Evolutionary conservation across 2,888 invertebrate species (phyloP).

Genomic region (Synergus itoensis): DNA sequence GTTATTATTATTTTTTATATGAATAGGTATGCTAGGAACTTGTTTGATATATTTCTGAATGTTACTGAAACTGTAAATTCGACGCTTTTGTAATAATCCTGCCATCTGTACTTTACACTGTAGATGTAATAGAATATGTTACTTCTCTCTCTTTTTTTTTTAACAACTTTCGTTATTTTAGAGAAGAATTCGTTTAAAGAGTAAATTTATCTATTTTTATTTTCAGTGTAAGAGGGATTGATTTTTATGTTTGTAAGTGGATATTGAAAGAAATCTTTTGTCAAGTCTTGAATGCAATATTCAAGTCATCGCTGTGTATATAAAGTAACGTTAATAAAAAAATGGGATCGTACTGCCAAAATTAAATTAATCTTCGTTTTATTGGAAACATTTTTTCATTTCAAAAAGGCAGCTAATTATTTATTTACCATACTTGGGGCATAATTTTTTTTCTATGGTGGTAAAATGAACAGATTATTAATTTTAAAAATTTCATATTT

Average conservation of each 20-base stretch:
- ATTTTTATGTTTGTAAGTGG: conserved; percentile 33
- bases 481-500: too few species aligned
- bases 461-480: too few species aligned
- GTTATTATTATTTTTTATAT: conserved; percentile 26
- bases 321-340: conserved; percentile 34
- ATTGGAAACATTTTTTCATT: neutral
- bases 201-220: conserved; percentile 25
- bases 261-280: conserved; percentile 3
- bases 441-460: too few species aligned
- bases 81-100: conserved; percentile 4
- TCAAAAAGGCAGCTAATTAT: neutral
- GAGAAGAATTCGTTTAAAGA: neutral
- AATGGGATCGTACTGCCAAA: neutral
- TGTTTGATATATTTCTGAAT: conserved; percentile 5
- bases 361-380: neutral
- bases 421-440: neutral
- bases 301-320: conserved; percentile 13
- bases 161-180: neutral
- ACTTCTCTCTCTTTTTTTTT: conserved; percentile 5
- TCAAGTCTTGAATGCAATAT: conserved; percentile 26
- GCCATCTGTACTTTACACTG: conserved; percentile 17
- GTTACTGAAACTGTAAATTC: neutral
- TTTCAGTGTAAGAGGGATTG: conserved; percentile 13
- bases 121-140: neutral
- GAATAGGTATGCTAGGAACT: neutral